Evolutionary conservation across 2,888 invertebrate genomes (phyloP).

Genomic region (Agrilus mali): DNA sequence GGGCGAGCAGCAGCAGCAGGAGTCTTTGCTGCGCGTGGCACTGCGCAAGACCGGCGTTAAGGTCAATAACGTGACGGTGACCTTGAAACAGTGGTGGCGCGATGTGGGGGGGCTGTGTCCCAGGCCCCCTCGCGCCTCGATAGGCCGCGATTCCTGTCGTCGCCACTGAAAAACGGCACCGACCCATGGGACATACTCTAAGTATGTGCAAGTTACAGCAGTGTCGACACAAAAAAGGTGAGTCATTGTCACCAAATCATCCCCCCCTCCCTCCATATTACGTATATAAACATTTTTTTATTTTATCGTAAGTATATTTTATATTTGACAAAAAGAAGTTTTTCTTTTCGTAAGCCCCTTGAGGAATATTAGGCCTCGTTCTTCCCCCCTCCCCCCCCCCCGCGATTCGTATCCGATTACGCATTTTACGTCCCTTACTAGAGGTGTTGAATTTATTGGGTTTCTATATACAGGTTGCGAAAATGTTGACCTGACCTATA

Average conservation of each 20-base stretch:
- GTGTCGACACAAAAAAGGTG: constrained; percentile 65
- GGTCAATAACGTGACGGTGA: constrained; percentile 33
- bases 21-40: constrained; percentile 14
- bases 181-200: constrained; percentile 67
- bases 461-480: too few species aligned
- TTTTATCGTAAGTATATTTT: too few species aligned
- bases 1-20: constrained; percentile 7
- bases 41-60: constrained; percentile 23
- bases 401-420: too few species aligned
- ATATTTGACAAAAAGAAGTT: too few species aligned
- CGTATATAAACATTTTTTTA: too few species aligned
- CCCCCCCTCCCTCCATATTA: too few species aligned
- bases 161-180: constrained; percentile 21
- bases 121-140: constrained; percentile 28
- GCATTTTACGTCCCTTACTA: too few species aligned
- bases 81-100: constrained; percentile 36
- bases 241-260: constrained; percentile 23
- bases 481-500: too few species aligned
- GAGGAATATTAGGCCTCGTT: too few species aligned
- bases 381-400: too few species aligned
- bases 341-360: too few species aligned
- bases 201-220: constrained; percentile 72
- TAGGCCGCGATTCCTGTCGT: constrained; percentile 21
- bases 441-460: too few species aligned
- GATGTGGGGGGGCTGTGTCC: constrained; percentile 36